Percentiles rank a stretch among this genome's conserved stretches.
phyloP scores from a whole-genome alignment of 2,888 invertebrate species.

The Sylvicola cinctus region DNA sequence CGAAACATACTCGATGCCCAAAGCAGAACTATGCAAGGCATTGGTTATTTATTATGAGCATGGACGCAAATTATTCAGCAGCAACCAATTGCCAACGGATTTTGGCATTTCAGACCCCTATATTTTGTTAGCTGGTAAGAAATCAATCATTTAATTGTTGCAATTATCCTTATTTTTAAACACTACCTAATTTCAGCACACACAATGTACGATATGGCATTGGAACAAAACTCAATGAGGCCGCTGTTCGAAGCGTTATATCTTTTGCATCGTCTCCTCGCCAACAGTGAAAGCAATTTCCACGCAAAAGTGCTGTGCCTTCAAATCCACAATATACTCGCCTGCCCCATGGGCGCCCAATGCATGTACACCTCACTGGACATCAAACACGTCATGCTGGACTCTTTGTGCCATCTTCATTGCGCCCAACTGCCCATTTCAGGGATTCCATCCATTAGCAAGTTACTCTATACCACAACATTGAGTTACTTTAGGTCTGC shows the following conservation, averaged over 20 bases:
- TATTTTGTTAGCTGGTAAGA: constrained; percentile 45
- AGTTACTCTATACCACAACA: constrained; percentile 50
- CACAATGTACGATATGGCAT: constrained; percentile 30
- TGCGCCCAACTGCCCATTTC: constrained; percentile 51
- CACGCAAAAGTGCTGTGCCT: constrained; percentile 71
- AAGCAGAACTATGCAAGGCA: constrained; percentile 34
- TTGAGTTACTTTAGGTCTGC: constrained; percentile 73
- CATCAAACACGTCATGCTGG: constrained; percentile 82
- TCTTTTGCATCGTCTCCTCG: constrained; percentile 49
- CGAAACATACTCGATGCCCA: constrained; percentile 37
- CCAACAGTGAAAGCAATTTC: constrained; percentile 69
- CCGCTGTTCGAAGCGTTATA: constrained; percentile 42
- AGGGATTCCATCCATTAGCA: constrained; percentile 48
- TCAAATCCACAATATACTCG: constrained; percentile 54
- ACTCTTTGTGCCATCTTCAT: constrained; percentile 74
- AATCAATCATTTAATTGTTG: neutral
- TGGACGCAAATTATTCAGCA: constrained; percentile 31
- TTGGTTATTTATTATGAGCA: constrained; percentile 45
- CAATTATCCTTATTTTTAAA: too few relatives aligned
- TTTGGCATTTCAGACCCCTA: constrained; percentile 62
- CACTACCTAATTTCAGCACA: constrained; percentile 13
- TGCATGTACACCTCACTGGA: constrained; percentile 59
- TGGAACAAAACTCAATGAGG: constrained; percentile 29
- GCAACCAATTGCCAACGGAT: constrained; percentile 42
- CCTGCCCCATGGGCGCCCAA: constrained; percentile 54